Conservation (phyloP, 2,888 invertebrate genomes). For the Stenotaenia linearis region DNA sequence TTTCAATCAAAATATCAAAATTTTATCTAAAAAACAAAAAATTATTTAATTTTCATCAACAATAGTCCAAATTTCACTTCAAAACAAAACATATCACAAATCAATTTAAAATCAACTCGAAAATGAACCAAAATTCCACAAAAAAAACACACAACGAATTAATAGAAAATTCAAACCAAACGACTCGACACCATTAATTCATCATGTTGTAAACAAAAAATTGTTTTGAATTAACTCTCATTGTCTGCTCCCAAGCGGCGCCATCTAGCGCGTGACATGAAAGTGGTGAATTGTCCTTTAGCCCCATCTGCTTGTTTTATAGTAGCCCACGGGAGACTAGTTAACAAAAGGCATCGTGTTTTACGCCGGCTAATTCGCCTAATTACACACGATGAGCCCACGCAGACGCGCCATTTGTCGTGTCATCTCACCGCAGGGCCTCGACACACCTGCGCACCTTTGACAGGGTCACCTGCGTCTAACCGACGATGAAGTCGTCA, state of each 20-base stretch:
- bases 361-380: constrained; percentile 24
- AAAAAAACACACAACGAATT: not conserved
- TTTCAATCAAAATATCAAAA: too few species aligned
- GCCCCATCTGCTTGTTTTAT: constrained; percentile 16
- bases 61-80: too few species aligned
- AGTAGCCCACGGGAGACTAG: constrained; percentile 21
- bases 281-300: constrained; percentile 12
- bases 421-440: constrained; percentile 16
- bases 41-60: too few species aligned
- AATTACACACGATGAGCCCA: constrained; percentile 24
- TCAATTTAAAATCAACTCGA: too few species aligned
- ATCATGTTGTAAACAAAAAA: not conserved
- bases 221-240: not conserved
- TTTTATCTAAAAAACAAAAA: too few species aligned
- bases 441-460: constrained; percentile 7
- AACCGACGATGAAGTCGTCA: constrained; percentile 17
- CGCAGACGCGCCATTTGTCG: constrained; percentile 21
- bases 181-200: not conserved
- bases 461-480: constrained; percentile 15
- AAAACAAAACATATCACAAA: too few species aligned
- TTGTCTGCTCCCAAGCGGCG: constrained; percentile 13
- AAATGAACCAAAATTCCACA: not conserved
- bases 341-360: constrained; percentile 24
- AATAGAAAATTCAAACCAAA: not conserved
- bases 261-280: constrained; percentile 24